Conservation (phyloP, 2,888 invertebrate genomes). For the Coleophora flavipennella region DNA sequence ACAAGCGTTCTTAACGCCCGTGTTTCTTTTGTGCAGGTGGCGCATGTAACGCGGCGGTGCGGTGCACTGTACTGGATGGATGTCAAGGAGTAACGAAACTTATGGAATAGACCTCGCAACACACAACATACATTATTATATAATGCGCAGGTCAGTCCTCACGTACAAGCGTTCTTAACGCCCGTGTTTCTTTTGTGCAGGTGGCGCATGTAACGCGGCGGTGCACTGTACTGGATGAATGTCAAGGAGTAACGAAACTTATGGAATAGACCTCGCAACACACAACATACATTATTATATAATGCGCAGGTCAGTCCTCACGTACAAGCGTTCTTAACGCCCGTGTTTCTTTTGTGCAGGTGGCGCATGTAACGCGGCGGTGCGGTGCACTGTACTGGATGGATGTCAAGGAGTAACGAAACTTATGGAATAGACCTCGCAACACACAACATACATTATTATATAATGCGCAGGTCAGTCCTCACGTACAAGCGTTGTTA, state of each 20-base stretch:
- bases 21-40: slow-evolving; percentile 8
- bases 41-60: background rate
- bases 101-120: too few species aligned
- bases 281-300: too few species aligned
- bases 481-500: slow-evolving; percentile 13
- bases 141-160: slow-evolving; percentile 17
- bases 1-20: slow-evolving; percentile 7
- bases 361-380: background rate
- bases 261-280: too few species aligned
- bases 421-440: too few species aligned
- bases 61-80: too few species aligned
- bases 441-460: too few species aligned
- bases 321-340: slow-evolving; percentile 10
- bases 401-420: too few species aligned
- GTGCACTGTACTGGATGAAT: too few species aligned
- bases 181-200: slow-evolving; percentile 8
- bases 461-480: slow-evolving; percentile 18
- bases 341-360: slow-evolving; percentile 9
- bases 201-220: background rate
- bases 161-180: slow-evolving; percentile 10
- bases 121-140: too few species aligned
- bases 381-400: too few species aligned
- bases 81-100: background rate
- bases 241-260: too few species aligned
- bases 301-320: slow-evolving; percentile 17